A percentile compares a stretch with the other conserved stretches of the same genome.
phyloP scores from a whole-genome alignment of 2,113 vertebrate genomes.

The Gobiocypris rarus region DNA sequence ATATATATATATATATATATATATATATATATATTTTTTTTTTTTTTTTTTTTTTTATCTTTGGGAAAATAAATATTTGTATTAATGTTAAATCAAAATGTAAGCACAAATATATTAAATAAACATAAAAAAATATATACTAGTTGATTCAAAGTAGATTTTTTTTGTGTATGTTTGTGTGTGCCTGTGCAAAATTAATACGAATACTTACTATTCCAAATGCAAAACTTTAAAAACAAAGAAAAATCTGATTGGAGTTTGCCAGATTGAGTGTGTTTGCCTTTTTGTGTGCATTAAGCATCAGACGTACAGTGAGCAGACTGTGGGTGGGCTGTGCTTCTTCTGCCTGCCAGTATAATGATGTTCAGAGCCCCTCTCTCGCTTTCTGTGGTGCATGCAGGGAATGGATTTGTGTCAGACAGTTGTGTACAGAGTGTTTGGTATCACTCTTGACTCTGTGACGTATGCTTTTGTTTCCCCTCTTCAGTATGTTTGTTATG shows the following conservation, averaged over 20 bases:
- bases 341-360: not conserved
- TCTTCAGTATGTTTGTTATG: not conserved
- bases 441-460: not conserved
- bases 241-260: not conserved
- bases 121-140: no score
- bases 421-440: constrained; percentile 20
- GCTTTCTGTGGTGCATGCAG: not conserved
- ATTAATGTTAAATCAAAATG: no score
- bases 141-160: not conserved
- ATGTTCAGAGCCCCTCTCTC: not conserved
- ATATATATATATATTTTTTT: no score
- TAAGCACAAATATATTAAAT: no score
- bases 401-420: constrained; percentile 3
- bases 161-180: not conserved
- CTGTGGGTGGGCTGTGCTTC: not conserved
- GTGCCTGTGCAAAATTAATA: not conserved
- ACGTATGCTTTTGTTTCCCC: not conserved
- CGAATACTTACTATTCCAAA: not conserved
- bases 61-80: no score
- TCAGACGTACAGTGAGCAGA: not conserved
- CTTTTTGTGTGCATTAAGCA: not conserved
- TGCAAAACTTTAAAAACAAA: not conserved
- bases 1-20: no score
- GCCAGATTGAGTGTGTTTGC: not conserved
- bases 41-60: no score